Conservation (phyloP, 2,797 vertebrate species). For the Taeniopygia guttata region DNA sequence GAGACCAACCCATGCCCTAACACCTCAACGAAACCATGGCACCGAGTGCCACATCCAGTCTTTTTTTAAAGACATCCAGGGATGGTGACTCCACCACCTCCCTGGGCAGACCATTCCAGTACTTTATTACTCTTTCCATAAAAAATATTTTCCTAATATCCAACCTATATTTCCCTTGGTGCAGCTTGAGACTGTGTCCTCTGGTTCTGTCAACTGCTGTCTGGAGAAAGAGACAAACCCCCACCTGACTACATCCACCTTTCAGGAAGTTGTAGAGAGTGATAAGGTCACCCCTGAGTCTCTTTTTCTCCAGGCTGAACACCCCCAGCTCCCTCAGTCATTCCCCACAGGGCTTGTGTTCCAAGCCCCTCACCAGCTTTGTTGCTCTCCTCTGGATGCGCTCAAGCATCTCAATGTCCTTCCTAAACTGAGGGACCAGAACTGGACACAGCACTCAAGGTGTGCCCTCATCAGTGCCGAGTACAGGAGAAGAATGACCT, state of each 20-base stretch:
- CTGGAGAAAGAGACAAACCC: not conserved
- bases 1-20: not conserved
- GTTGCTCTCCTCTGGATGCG: rapidly evolving
- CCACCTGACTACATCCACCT: too few relatives aligned
- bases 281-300: not conserved
- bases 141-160: not conserved
- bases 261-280: not conserved
- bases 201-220: rapidly evolving
- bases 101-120: too few relatives aligned
- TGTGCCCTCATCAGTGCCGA: rapidly evolving
- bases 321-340: rapidly evolving
- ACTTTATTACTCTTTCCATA: not conserved
- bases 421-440: not conserved
- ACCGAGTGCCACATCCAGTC: rapidly evolving
- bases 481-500: not conserved
- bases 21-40: not conserved
- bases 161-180: not conserved
- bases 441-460: not conserved
- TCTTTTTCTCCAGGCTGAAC: not conserved
- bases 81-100: too few relatives aligned
- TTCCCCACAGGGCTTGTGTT: not conserved
- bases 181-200: rapidly evolving
- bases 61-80: not conserved
- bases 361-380: not conserved
- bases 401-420: rapidly evolving